Evolutionary conservation across 2,888 invertebrate genomes (phyloP).

Genomic region (Dicycla oo): DNA sequence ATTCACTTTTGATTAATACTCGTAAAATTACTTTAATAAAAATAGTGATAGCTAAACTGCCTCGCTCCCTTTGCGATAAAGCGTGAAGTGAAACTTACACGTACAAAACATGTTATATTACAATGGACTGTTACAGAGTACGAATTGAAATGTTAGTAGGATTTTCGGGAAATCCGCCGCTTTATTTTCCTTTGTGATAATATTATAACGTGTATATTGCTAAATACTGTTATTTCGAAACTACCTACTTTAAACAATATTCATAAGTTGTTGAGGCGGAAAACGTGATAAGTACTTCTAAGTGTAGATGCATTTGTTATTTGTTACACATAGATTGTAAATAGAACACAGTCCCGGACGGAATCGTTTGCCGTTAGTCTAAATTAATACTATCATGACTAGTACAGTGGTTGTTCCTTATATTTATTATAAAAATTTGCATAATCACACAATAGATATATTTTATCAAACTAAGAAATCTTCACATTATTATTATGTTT

Average conservation of each 20-base stretch:
- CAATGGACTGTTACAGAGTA: conserved; percentile 39
- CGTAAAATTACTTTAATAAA: conserved; percentile 59
- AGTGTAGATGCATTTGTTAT: conserved; percentile 61
- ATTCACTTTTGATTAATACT: conserved; percentile 70
- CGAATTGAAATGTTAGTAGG: conserved; percentile 28
- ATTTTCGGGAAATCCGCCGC: conserved; percentile 36
- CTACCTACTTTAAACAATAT: conserved; percentile 56
- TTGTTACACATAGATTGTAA: conserved; percentile 40
- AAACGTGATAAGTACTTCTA: conserved; percentile 64
- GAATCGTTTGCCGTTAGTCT: conserved; percentile 44
- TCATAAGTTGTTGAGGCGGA: conserved; percentile 67
- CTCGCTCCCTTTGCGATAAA: conserved; percentile 64
- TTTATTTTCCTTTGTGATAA: conserved; percentile 40
- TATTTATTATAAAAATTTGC: conserved; percentile 61
- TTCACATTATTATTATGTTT: conserved; percentile 54
- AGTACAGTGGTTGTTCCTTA: conserved; percentile 59
- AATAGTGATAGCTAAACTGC: conserved; percentile 58
- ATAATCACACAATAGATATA: conserved; percentile 63
- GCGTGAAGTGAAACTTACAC: conserved; percentile 61
- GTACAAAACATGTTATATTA: conserved; percentile 56
- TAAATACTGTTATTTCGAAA: conserved; percentile 38
- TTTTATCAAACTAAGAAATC: conserved; percentile 62
- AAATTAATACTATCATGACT: conserved; percentile 60
- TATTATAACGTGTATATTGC: conserved; percentile 26
- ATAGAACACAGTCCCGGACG: conserved; percentile 48